Base-by-base conservation (phyloP, 2,888 invertebrate genomes). In the Seladonia tumulorum region DNA sequence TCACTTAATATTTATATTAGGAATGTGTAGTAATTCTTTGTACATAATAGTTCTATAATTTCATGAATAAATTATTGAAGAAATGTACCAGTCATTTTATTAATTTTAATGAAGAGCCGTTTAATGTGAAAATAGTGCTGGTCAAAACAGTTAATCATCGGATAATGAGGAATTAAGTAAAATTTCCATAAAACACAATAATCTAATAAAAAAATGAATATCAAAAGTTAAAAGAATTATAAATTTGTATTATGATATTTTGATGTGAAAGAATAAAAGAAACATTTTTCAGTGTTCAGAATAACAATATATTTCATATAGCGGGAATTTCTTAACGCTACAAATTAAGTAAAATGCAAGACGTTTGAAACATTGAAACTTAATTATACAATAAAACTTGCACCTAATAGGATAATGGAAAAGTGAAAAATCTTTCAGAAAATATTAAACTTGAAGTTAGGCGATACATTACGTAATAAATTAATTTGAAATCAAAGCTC, bases 11-110 rank as follows among this genome's bases (percentile, higher is more conserved):
- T 10, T 18, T 5, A 68, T 66, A 16, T 7, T 73, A 29, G 25
- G 47, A 68, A 45, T 53, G 53, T 47, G n/a, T 70, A 45, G 22
- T n/a, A 49, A 18, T 53, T 53, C 25, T 16, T 5, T 77, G 42
- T 70, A 39, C 18, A 68, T 68, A 76, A 49, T 53, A 68, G 12
- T n/a, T 16, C 22, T 42, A 49, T 39, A 49, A 18, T 53, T 74
- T 5, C 5, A 74, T 49, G 22, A 80, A 74, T 60, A 66, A 66
- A 63, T 66, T 49, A 47, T 72, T 39, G 39, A 72, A 5, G 18
- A 35, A 16, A 42, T 42, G 57, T n/a, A 12, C n/a, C 4, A 5
- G 12, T n/a, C n/a, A n/a, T 57, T 57, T n/a, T n/a, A 57, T 57
- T 12, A 1, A 57, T 12, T n/a, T 57, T 57, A 57, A 57, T 3